Evolutionary conservation across 2,113 vertebrate genomes (phyloP), one percentile per base, ranked within the genome.

Genomic region (Heloderma charlesbogerti): DNA sequence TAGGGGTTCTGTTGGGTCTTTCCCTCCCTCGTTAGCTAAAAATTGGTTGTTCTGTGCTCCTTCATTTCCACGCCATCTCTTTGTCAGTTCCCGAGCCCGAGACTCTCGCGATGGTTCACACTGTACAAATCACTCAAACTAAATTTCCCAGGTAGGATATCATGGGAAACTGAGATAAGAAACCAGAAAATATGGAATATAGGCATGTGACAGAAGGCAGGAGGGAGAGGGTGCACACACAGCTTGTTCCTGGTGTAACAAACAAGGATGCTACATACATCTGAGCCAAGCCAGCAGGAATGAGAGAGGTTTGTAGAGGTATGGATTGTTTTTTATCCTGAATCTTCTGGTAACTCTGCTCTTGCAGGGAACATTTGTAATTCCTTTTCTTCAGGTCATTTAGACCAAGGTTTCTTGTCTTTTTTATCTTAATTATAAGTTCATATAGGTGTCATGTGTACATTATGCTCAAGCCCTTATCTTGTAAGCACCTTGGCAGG

Each of bases 401-500:
- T 60, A 63, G 34, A 40, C 7, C 16, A 34, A 22, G 6, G 0
- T 0, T 57, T 40, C 5, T 69, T 29, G 2, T 3, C 2, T 60
- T 85, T 43, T 5, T 86, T 43, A 15, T 45, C 37, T 75, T 91
- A 54, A 90, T 86, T 60, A 37, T 18, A 60, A 79, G 10, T 48
- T 29, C 13, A 29, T 25, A 60, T 16, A 25, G 16, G 18, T 22
- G 80, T 4, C 37, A 2, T 74, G 20, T 63, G 60, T 20, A 63
- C 60, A 63, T 22, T 63, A 63, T 63, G 60, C 20, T 63, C 60
- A 63, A 63, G 5, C 60, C 20, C 60, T 63, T 63, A 63, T 63
- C 16, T 63, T 63, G 60, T 22, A 63, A 1, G 60, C 16, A 22
- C 16, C 60, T 63, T 63, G 60, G 60, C 16, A 20, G 60, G 60